Evolutionary conservation across 1,140 invertebrate genomes (phyloP).

Genomic region (Eurosta solidaginis): DNA sequence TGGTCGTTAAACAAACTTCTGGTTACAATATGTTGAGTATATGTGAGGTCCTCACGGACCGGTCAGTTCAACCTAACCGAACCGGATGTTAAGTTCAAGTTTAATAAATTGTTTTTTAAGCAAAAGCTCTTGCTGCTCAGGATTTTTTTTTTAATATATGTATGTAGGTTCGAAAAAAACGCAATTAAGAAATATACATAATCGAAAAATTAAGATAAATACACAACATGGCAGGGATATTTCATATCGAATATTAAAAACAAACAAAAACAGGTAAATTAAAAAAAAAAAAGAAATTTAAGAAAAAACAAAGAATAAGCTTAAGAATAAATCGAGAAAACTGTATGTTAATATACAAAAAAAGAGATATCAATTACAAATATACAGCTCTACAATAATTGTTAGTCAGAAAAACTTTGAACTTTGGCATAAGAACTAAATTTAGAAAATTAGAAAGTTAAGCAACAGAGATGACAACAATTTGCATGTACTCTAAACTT

Average conservation of each 20-base stretch:
- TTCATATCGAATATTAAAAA: background rate
- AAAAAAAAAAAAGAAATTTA: background rate
- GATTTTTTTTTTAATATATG: too few relatives aligned
- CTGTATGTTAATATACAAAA: background rate
- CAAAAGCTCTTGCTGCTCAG: too few relatives aligned
- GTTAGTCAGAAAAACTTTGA: background rate
- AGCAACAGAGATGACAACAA: background rate
- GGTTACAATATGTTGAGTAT: too few relatives aligned
- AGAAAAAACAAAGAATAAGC: background rate
- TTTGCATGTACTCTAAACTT: slow-evolving; percentile 1
- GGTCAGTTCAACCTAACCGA: too few relatives aligned
- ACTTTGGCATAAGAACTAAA: background rate
- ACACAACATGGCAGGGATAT: background rate
- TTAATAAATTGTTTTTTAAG: too few relatives aligned
- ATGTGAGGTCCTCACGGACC: too few relatives aligned
- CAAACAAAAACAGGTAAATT: slow-evolving; percentile 11
- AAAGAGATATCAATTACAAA: background rate
- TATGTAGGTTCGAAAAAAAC: too few relatives aligned
- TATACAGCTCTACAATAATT: background rate
- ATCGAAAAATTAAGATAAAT: background rate
- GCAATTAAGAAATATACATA: background rate
- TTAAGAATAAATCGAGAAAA: background rate
- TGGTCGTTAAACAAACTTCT: too few relatives aligned
- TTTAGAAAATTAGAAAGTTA: background rate
- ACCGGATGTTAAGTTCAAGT: too few relatives aligned